Evolutionary conservation across 2,888 invertebrate species (phyloP).

Genomic region (Ceraclea dissimilis): DNA sequence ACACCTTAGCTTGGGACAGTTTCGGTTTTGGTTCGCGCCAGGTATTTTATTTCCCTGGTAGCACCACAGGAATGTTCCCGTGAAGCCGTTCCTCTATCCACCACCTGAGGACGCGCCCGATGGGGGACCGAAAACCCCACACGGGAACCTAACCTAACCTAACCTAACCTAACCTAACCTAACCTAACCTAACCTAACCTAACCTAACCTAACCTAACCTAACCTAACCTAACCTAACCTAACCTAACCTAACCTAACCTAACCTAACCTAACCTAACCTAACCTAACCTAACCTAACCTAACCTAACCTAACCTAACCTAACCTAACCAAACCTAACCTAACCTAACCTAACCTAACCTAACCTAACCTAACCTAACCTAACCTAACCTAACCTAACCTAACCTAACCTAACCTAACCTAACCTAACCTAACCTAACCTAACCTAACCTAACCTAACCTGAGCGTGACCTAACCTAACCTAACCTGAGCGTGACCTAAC

Average conservation of each 20-base stretch:
- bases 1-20: no score
- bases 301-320: conserved; percentile 17
- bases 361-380: conserved; percentile 26
- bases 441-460: no score
- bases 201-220: conserved; percentile 27
- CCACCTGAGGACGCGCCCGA: no score
- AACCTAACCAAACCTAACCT: conserved; percentile 20
- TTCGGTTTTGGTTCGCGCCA: no score
- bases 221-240: conserved; percentile 27
- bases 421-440: conserved; percentile 26
- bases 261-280: conserved; percentile 21
- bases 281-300: conserved; percentile 23
- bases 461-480: no score
- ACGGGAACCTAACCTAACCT: no score
- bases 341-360: conserved; percentile 26
- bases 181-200: conserved; percentile 28
- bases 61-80: no score
- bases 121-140: no score
- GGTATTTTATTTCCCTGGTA: no score
- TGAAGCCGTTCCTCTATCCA: no score
- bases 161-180: conserved; percentile 29
- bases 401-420: conserved; percentile 26
- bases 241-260: conserved; percentile 27
- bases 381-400: conserved; percentile 26
- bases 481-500: no score